Evolutionary conservation across 2,797 vertebrate species (phyloP).

Genomic region (Phrynocephalus vlangalii): DNA sequence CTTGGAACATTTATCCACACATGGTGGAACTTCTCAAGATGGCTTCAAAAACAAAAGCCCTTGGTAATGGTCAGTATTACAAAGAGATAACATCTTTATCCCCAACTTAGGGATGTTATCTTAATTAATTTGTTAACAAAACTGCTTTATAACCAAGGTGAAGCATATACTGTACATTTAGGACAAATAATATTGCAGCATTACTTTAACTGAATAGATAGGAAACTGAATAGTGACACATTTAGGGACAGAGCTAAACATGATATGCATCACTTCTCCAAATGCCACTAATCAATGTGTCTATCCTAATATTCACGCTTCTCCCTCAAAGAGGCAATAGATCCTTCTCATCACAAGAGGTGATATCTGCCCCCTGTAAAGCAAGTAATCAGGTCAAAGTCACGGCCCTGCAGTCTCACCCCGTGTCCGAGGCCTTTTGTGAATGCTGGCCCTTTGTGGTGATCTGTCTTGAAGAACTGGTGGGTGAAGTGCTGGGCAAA

Average conservation of each 20-base stretch:
- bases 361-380: fast-evolving
- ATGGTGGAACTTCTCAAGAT: background rate
- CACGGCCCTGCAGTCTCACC: conserved; percentile 77
- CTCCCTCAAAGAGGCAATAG: background rate
- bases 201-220: background rate
- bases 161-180: background rate
- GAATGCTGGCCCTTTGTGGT: conserved; percentile 91
- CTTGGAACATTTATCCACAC: background rate
- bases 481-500: conserved; percentile 98
- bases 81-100: background rate
- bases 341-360: background rate
- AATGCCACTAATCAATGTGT: background rate
- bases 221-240: background rate
- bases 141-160: background rate
- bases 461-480: conserved; percentile 96
- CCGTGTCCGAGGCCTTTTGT: conserved; percentile 89
- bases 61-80: background rate
- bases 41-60: background rate
- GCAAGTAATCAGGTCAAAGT: background rate
- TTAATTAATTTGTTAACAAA: background rate
- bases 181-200: background rate
- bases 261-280: fast-evolving
- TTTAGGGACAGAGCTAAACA: background rate
- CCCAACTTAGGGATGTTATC: background rate
- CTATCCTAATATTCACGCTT: background rate